Conservation (phyloP, 1,140 invertebrate species). For the Magallana gigas region DNA sequence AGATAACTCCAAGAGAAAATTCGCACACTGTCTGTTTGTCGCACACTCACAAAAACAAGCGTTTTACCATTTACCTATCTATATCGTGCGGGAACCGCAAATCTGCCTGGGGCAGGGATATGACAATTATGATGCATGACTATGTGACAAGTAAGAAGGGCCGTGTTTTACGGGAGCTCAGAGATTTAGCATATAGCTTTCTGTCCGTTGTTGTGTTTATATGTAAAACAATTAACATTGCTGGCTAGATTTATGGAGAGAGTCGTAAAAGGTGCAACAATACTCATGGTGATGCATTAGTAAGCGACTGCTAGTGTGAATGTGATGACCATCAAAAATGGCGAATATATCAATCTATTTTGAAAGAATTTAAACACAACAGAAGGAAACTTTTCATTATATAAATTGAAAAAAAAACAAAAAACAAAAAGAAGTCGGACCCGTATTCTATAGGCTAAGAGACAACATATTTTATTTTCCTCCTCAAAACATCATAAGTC, state of each 20-base stretch:
- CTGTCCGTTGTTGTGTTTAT: slow-evolving; percentile 4
- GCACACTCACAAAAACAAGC: background rate
- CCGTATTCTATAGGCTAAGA: too few relatives aligned
- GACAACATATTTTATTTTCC: too few relatives aligned
- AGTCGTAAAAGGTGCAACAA: background rate
- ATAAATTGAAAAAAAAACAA: background rate
- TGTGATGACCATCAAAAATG: background rate
- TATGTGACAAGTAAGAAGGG: slow-evolving; percentile 11
- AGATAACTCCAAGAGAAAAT: slow-evolving; percentile 9
- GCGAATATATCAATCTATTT: too few relatives aligned
- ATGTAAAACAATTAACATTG: slow-evolving; percentile 30
- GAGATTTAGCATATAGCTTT: background rate
- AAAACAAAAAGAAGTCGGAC: background rate
- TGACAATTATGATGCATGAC: slow-evolving; percentile 33
- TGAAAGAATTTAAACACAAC: background rate
- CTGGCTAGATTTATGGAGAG: background rate
- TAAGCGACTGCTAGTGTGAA: background rate
- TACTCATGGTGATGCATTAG: background rate
- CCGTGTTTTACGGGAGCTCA: background rate
- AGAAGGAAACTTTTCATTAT: background rate
- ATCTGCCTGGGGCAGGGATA: background rate
- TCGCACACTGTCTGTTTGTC: background rate
- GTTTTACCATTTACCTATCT: slow-evolving; percentile 4
- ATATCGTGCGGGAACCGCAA: background rate
- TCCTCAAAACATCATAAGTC: too few relatives aligned